phyloP scores from a whole-genome alignment of 1,140 invertebrate genomes.

The Anagrus nilaparvatae region DNA sequence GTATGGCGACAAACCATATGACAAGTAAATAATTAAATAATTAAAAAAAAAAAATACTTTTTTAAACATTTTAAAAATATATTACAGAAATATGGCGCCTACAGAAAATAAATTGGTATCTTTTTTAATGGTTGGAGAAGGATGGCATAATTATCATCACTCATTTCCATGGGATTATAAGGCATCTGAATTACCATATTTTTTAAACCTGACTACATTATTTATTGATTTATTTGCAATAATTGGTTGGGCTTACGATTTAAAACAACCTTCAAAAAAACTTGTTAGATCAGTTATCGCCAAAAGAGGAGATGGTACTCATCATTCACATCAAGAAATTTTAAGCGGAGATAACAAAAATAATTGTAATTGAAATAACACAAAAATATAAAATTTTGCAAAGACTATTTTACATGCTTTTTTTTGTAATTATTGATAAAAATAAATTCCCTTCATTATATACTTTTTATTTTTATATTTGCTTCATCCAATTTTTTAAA shows the following conservation, averaged over 20 bases:
- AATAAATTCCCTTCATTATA: no score
- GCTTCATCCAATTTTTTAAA: no score
- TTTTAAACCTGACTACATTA: conserved; percentile 46
- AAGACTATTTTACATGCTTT: no score
- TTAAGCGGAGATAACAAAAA: no score
- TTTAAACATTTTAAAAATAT: neutral
- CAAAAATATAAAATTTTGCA: no score
- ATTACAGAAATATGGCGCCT: conserved; percentile 8
- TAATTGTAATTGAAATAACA: no score
- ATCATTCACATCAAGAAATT: no score
- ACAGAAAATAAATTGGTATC: conserved; percentile 12
- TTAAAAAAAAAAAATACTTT: no score
- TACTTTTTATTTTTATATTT: no score
- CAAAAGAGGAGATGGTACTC: conserved; percentile 39
- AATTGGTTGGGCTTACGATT: conserved; percentile 75
- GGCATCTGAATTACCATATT: conserved; percentile 53
- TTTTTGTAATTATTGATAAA: no score
- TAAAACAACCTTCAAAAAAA: conserved; percentile 49
- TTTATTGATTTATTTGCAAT: conserved; percentile 56
- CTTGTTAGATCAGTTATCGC: conserved; percentile 42
- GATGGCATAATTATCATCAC: conserved; percentile 86
- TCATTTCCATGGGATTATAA: conserved; percentile 80
- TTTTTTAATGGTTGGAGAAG: conserved; percentile 47
- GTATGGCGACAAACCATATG: conserved; percentile 82
- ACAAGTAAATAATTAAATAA: conserved; percentile 53